Evolutionary conservation across 1,140 invertebrate species (phyloP).

Genomic region (Halotydeus destructor): DNA sequence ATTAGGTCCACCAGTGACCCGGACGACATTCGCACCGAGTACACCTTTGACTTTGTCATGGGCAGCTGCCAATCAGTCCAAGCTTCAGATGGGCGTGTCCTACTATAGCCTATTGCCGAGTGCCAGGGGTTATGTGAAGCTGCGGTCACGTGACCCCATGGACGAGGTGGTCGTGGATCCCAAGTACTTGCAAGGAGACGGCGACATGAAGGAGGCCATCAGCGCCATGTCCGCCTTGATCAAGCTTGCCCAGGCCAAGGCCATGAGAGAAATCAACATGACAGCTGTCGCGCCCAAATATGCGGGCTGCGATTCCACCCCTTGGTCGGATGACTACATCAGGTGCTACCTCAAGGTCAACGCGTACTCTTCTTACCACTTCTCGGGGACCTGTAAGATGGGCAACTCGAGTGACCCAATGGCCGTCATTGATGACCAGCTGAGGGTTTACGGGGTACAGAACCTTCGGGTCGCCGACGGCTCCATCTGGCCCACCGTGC

Average conservation of each 20-base stretch:
- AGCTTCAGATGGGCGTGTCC: no score
- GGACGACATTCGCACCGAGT: no score
- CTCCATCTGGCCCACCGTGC: conserved; percentile 40
- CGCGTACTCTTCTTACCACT: no score
- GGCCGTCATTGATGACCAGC: conserved; percentile 47
- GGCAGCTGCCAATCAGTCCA: no score
- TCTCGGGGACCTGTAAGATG: conserved; percentile 43
- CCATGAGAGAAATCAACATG: no score
- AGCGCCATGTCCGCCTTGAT: conserved; percentile 5
- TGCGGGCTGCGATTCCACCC: conserved; percentile 48
- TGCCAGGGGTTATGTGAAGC: no score
- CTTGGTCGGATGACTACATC: no score
- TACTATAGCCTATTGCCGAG: no score
- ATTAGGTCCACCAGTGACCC: no score
- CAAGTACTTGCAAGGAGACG: conserved; percentile 37
- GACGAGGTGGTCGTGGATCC: conserved; percentile 45
- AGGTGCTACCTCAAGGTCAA: no score
- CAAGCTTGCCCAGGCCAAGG: no score
- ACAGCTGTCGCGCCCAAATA: conserved; percentile 40
- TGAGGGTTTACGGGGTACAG: conserved; percentile 36
- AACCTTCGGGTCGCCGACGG: conserved; percentile 43
- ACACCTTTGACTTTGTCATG: no score
- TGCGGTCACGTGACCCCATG: conserved; percentile 32
- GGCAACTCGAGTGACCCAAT: conserved; percentile 45
- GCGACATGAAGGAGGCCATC: conserved; percentile 38